Percentiles rank a stretch among this genome's conserved stretches.
These are phyloP conservation scores for Melipona bicolor DNA, from an alignment of 2,888 invertebrate genomes.

Conservation along the genomic window DNA sequence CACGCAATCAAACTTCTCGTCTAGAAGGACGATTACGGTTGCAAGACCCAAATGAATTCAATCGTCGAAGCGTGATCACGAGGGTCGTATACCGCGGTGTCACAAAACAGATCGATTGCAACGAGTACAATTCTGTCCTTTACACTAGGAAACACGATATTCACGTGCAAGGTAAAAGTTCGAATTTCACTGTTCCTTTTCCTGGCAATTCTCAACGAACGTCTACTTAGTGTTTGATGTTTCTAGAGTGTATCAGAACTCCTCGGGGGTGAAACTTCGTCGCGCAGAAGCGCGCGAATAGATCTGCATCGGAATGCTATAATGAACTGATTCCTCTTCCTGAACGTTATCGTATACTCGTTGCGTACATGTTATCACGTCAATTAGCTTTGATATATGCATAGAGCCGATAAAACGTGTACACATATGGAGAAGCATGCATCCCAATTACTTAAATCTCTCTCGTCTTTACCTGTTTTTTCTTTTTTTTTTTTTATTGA, in stretches of 20 bases:
- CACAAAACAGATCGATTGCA: background rate
- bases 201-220: background rate
- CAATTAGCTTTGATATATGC: conserved; percentile 74
- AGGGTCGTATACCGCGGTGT: background rate
- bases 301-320: conserved; percentile 41
- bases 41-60: background rate
- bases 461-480: conserved; percentile 1
- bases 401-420: conserved; percentile 55
- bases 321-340: conserved; percentile 48
- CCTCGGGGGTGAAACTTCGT: conserved; percentile 42
- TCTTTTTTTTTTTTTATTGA: background rate
- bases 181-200: background rate
- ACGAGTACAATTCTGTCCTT: background rate
- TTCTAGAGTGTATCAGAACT: conserved; percentile 15
- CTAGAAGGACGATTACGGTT: background rate
- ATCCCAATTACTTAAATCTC: conserved; percentile 21
- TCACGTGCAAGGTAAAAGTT: background rate
- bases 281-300: conserved; percentile 52
- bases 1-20: background rate
- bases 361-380: conserved; percentile 62
- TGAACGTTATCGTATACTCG: conserved; percentile 27
- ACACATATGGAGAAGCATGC: conserved; percentile 28
- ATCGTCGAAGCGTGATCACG: conserved; percentile 23
- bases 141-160: background rate
- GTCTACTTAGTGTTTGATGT: background rate